Evolutionary conservation across 30 jellyfish, hydroid and myxozoan genomes (phyloP), one percentile per base, ranked within the genome.

Genomic region (Catostylus mosaicus): DNA sequence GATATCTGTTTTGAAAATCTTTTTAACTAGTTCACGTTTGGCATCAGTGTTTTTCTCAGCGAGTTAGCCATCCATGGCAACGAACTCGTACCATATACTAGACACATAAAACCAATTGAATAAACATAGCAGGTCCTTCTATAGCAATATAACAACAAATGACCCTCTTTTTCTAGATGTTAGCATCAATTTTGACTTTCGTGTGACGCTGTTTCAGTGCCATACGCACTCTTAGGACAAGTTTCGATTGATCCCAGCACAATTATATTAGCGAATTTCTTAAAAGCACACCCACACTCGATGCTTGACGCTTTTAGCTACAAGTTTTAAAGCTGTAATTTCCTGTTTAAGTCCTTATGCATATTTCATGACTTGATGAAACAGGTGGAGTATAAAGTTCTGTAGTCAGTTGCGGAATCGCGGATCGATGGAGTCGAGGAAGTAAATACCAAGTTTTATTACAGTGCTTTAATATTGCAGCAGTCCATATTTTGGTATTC

Each of bases 121-220:
- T 80, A 68, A 80, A 80, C 67, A 65, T 31, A 80, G 65, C 90
- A 80, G 90, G 90, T 80, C 82, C 90, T 72, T 80, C 83, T 63
- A 80, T 80, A 70, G 90, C 80, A 80, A 80, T 69, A 33, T 29
- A 35, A 52, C 46, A 80, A 45, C 67, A 80, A 80, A 35, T 57
- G 35, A 48, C 85, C 57, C 35, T 68, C 40, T 59, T 9, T 1
- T 4, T 3, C 2, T 59, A 5, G 38, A 23, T 59, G 36, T 59
- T n/a, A 8, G 5, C 6, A 16, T 18, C 0, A 27, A 14, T 32
- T 5, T 61, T 1, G 5, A 26, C 0, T 30, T 1, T 30, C 26
- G 11, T 20, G 16, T 16, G 26, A 4, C 26, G 52, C 52, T 23
- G 2, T 40, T 2, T 12, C 26, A 27, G 31, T 27, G 32, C 57